Conservation (phyloP, 2,888 invertebrate species). For the Drosophila recens region DNA sequence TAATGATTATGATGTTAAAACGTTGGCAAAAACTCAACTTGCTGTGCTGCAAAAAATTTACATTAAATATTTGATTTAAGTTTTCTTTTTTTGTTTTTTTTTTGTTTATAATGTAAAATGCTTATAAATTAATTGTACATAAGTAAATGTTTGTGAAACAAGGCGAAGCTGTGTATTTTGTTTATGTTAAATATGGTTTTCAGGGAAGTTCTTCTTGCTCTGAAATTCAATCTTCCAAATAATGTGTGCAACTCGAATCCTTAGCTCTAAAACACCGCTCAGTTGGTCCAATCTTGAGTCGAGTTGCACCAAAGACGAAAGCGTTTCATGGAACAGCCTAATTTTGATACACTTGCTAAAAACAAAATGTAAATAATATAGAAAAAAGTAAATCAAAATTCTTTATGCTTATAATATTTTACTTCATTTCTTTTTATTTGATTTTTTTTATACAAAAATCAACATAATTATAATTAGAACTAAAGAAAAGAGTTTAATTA, state of each 20-base stretch:
- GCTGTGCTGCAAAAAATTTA: slow-evolving; percentile 67
- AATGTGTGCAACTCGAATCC: slow-evolving; percentile 27
- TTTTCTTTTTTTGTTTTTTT: slow-evolving; percentile 5
- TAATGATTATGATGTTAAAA: slow-evolving; percentile 51
- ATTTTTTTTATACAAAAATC: slow-evolving; percentile 69
- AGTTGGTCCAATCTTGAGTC: slow-evolving; percentile 14
- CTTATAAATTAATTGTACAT: slow-evolving; percentile 78
- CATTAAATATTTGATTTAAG: slow-evolving; percentile 77
- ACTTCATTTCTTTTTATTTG: slow-evolving; percentile 63
- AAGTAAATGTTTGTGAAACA: slow-evolving; percentile 66
- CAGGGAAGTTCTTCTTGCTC: background rate
- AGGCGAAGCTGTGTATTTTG: slow-evolving; percentile 49
- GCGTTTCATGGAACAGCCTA: background rate
- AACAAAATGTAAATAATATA: background rate
- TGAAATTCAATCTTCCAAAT: slow-evolving; percentile 6
- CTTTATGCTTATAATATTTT: slow-evolving; percentile 29
- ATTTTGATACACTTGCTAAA: slow-evolving; percentile 25
- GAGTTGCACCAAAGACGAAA: slow-evolving; percentile 1
- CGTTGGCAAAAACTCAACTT: slow-evolving; percentile 56
- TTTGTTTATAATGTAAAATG: slow-evolving; percentile 58
- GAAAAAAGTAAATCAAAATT: slow-evolving; percentile 3
- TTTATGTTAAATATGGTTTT: slow-evolving; percentile 20
- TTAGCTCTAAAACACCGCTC: background rate
- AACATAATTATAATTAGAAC: slow-evolving; percentile 75
- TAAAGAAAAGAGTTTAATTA: slow-evolving; percentile 67